phyloP scores from a whole-genome alignment of 2,888 invertebrate genomes.

The Pristionchus maxplancki region DNA sequence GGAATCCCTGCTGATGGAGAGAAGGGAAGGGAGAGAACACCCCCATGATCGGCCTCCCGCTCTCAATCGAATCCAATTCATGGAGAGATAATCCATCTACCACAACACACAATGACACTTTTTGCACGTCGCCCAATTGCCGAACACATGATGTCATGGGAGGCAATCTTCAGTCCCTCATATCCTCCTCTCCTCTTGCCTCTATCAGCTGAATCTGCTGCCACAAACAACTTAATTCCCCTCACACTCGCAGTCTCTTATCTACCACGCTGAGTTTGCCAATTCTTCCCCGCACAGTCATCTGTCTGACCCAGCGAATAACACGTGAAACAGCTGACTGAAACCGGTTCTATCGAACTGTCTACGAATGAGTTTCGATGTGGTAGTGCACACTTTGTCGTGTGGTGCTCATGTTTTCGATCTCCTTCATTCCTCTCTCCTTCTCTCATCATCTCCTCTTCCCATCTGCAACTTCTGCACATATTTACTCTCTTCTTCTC shows the following conservation, averaged over 20 bases:
- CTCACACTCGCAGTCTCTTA: background rate
- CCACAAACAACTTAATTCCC: background rate
- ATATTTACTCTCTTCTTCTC: conserved; percentile 26
- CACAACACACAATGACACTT: background rate
- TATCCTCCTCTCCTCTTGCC: background rate
- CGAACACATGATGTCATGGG: background rate
- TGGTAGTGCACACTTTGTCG: background rate
- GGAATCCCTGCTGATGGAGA: background rate
- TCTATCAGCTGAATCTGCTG: background rate
- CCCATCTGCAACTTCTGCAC: conserved; percentile 40
- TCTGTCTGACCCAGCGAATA: background rate
- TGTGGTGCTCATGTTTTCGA: background rate
- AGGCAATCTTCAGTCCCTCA: background rate
- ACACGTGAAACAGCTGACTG: conserved; percentile 1
- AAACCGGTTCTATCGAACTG: background rate
- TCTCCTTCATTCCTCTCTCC: background rate
- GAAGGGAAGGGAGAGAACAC: background rate
- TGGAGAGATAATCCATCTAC: background rate
- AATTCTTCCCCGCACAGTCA: background rate
- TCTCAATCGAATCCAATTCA: background rate
- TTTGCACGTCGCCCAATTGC: background rate
- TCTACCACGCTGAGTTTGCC: background rate
- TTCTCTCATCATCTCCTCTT: background rate
- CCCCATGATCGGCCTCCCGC: too few relatives aligned
- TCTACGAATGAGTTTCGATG: background rate